These are phyloP conservation scores for Erebia palarica DNA, from an alignment of 2,888 invertebrate genomes.

Conservation along the genomic window DNA sequence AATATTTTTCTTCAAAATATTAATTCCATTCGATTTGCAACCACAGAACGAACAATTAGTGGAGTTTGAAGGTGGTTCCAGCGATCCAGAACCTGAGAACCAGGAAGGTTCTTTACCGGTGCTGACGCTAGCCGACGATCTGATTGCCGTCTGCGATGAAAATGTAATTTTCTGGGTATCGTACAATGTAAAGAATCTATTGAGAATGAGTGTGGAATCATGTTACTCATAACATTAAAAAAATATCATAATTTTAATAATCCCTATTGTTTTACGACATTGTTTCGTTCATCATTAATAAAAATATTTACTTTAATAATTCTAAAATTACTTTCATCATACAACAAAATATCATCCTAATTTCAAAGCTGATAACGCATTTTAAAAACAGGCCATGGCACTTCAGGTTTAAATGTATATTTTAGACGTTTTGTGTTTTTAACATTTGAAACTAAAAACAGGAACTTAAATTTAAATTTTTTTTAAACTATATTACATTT, in stretches of 20 bases:
- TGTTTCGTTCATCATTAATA: not conserved
- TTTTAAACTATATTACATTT: constrained; percentile 31
- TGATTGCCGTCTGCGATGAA: constrained; percentile 63
- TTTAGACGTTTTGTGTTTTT: not conserved
- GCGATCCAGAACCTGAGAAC: constrained; percentile 44
- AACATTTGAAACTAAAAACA: not conserved
- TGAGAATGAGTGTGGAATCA: constrained; percentile 61
- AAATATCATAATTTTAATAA: not conserved
- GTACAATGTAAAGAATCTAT: constrained; percentile 48
- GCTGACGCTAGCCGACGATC: constrained; percentile 65
- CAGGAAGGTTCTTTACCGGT: constrained; percentile 50
- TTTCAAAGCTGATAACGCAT: not conserved
- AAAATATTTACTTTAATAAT: not conserved
- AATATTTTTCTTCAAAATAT: not conserved
- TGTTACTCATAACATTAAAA: not conserved
- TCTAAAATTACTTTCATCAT: not conserved
- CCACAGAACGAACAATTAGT: constrained; percentile 67
- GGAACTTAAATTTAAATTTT: not conserved
- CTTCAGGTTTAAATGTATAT: too few species aligned
- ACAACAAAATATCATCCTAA: not conserved
- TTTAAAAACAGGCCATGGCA: too few species aligned
- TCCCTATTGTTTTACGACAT: not conserved
- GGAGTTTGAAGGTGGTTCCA: constrained; percentile 56
- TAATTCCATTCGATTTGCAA: not conserved
- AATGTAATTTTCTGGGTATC: constrained; percentile 80